Evolutionary conservation across 53 echinoderm and acorn worm species (phyloP), one percentile per base, ranked within the genome.

Genomic region (Stichopus horrens): DNA sequence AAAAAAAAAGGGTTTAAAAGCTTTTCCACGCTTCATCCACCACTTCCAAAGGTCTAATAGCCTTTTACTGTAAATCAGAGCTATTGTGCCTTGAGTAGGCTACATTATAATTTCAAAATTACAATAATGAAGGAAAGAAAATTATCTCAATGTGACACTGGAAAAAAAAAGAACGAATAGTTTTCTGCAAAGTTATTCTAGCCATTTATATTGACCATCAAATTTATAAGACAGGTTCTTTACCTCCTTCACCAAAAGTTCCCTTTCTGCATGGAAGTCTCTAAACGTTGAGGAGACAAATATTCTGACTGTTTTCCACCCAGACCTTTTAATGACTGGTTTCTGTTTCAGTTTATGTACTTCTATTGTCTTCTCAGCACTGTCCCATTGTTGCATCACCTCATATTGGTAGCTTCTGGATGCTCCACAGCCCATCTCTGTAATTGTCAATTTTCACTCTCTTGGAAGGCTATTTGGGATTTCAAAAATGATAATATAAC

Each of bases 221-320:
- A 37, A 37, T 37, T 37, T 37, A 37, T 37, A 0, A 37, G 37
- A 37, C 37, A 71, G 71, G 19, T 23, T 7, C 77, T 53, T 51
- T 76, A 96, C 96, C 92, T 96, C 96, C 89, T 96, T 96, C 83
- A 96, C 91, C 53, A 96, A 85, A 7, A 94, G 86, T 86, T 96
- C 94, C 71, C 96, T 83, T 83, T 96, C 96, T 6, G 96, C 94
- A 53, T 96, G 96, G 80, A 96, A 96, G 74, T 96, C 96, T 58
- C 96, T 84, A 93, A 96, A 96, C 5, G 96, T 96, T 7, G 96
- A 96, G 0, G 96, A 96, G 37, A 96, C 96, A 73, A 96, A 96
- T 21, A 96, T 86, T 14, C 96, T 73, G 73, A 96, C 83, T 0
- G 96, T 96, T 83, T 96, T 96, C 96, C 96, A 96, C 13, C 96